Evolutionary conservation across 1,140 invertebrate species (phyloP).

Genomic region (Andrena cerasifolii): DNA sequence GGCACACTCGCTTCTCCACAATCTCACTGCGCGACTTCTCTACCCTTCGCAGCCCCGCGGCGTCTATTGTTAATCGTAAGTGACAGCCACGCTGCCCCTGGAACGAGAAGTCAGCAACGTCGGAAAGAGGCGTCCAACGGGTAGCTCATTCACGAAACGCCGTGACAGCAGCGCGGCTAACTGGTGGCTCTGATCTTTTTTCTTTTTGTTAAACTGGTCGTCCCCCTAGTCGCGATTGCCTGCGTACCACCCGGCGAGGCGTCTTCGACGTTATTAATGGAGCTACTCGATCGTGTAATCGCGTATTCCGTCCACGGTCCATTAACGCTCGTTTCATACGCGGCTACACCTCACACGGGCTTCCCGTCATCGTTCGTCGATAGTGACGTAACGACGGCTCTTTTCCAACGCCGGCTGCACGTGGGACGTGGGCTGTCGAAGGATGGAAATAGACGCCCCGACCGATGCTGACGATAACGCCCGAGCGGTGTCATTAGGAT

Average conservation of each 20-base stretch:
- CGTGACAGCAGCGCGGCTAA: background rate
- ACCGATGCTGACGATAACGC: constrained; percentile 25
- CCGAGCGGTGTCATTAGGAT: constrained; percentile 37
- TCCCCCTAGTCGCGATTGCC: constrained; percentile 26
- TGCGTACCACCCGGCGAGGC: constrained; percentile 37
- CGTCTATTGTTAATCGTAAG: background rate
- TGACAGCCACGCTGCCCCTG: too few species aligned
- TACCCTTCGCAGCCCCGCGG: background rate
- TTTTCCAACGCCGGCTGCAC: constrained; percentile 34
- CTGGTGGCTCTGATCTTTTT: background rate
- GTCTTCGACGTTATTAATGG: constrained; percentile 56
- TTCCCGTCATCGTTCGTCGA: constrained; percentile 56
- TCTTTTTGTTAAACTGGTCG: constrained; percentile 13
- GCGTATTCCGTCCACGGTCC: constrained; percentile 52
- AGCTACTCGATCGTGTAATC: constrained; percentile 61
- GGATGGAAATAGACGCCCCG: constrained; percentile 27
- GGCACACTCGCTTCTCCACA: background rate
- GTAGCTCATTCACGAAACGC: constrained; percentile 34
- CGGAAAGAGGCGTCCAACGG: background rate
- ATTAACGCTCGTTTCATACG: constrained; percentile 59
- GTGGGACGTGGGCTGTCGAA: constrained; percentile 43
- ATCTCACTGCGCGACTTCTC: constrained; percentile 4
- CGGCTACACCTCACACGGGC: constrained; percentile 47
- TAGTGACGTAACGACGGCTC: constrained; percentile 62
- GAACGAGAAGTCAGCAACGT: background rate